Conservation (phyloP, 2,113 vertebrate species). For the Menidia beryllina region DNA sequence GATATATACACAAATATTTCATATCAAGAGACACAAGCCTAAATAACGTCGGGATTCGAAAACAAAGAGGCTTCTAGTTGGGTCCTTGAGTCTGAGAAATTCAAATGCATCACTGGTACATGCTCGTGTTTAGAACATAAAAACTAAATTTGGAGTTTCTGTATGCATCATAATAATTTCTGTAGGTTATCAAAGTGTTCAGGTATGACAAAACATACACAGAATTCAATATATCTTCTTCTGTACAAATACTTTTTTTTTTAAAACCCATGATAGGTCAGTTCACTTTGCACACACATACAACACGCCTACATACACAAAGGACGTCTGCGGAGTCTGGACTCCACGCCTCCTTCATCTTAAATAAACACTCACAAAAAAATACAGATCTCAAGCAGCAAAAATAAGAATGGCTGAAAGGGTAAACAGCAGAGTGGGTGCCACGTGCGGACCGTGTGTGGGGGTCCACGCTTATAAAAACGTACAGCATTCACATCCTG, state of each 20-base stretch:
- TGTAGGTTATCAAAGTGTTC: conserved; percentile 53
- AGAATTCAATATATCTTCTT: conserved; percentile 70
- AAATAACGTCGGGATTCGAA: conserved; percentile 27
- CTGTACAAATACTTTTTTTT: conserved; percentile 66
- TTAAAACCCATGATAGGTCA: conserved; percentile 46
- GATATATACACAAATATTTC: conserved; percentile 62
- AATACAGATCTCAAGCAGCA: conserved; percentile 64
- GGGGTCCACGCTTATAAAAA: conserved; percentile 53
- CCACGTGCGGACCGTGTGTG: conserved; percentile 51
- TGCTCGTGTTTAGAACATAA: conserved; percentile 50
- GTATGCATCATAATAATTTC: conserved; percentile 32
- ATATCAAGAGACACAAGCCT: conserved; percentile 39
- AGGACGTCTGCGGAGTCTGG: conserved; percentile 29
- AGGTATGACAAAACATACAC: conserved; percentile 47
- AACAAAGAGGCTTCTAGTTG: conserved; percentile 33
- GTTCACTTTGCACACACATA: conserved; percentile 50
- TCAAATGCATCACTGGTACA: conserved; percentile 54
- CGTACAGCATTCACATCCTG: conserved; percentile 66
- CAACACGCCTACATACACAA: conserved; percentile 19
- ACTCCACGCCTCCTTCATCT: conserved; percentile 28
- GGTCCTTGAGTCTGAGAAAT: conserved; percentile 40
- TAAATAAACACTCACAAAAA: conserved; percentile 65
- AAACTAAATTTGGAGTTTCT: conserved; percentile 36
- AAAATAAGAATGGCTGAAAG: conserved; percentile 66
- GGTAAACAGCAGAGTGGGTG: conserved; percentile 65